Conservation (phyloP, 1,140 invertebrate species). For the Scaptomyza graminum region DNA sequence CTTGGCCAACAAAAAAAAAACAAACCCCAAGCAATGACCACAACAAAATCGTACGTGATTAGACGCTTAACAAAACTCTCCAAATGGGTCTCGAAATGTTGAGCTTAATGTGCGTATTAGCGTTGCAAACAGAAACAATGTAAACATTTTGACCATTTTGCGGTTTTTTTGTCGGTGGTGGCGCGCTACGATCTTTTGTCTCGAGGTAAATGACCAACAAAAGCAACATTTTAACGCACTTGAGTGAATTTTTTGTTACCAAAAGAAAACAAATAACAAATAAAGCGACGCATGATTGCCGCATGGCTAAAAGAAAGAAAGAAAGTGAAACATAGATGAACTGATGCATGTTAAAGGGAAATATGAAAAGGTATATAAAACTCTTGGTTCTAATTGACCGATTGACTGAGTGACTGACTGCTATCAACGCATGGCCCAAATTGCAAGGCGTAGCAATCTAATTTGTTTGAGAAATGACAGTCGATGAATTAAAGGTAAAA, state of each 20-base stretch:
- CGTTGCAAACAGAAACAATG: slow-evolving; percentile 58
- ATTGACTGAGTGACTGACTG: too few species aligned
- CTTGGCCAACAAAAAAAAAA: slow-evolving; percentile 1
- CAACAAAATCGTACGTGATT: slow-evolving; percentile 57
- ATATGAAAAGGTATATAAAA: too few species aligned
- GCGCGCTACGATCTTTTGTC: slow-evolving; percentile 40
- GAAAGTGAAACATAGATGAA: slow-evolving; percentile 27
- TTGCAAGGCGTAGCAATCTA: too few species aligned
- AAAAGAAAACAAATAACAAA: slow-evolving; percentile 15
- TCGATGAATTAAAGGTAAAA: too few species aligned
- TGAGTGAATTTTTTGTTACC: slow-evolving; percentile 41
- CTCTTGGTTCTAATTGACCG: too few species aligned
- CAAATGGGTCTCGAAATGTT: background rate
- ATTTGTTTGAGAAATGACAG: too few species aligned
- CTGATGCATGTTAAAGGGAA: too few species aligned
- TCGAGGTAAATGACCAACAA: slow-evolving; percentile 64
- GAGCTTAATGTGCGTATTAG: slow-evolving; percentile 67
- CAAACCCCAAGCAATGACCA: slow-evolving; percentile 57
- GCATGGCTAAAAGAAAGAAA: slow-evolving; percentile 16
- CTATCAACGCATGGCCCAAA: too few species aligned
- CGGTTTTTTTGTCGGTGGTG: slow-evolving; percentile 10
- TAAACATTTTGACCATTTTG: slow-evolving; percentile 71
- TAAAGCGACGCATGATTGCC: slow-evolving; percentile 29
- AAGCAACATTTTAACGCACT: slow-evolving; percentile 31
- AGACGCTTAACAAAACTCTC: slow-evolving; percentile 23